Base-by-base conservation (phyloP, 2,113 vertebrate species). In the Passer domesticus region DNA sequence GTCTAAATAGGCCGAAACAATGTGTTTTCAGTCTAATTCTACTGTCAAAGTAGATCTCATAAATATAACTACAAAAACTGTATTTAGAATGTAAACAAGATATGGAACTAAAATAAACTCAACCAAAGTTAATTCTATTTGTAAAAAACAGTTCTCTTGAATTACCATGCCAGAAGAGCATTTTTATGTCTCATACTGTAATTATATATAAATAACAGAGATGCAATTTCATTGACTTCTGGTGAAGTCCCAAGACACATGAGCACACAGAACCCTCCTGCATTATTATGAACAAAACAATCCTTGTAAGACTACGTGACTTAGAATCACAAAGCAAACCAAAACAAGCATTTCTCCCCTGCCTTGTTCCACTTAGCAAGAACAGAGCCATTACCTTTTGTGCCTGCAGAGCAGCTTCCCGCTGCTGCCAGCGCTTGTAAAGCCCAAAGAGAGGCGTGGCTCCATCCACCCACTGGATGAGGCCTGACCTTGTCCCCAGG, bases 401-500 rank as follows among this genome's bases (percentile, higher is more conserved):
- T 62, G 98, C 98, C 95, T 99, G 99, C 47, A 99, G 96, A 67
- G 99, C 98, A 21, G 98, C 99, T 91, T 99, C 99, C 31, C 99
- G 97, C 90, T 99, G 99, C 83, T 99, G 99, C 99, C 99, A 99
- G 70, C 99, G 98, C 88, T 99, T 99, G 93, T 99, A 99, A 44
- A 99, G 99, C 27, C 99, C 99, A 92, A 99, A 99, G 2, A 99
- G 96, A 7, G 99, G 99, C 0, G 99, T 99, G 75, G 99, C 99
- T 77, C 99, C 99, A 52, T 99, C 99, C 76, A 99, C 99, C 99
- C 99, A 99, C 97, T 99, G 99, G 95, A 99, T 99, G 39, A 99
- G 98, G 25, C 99, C 99, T 0, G 99, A 99, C 7, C 99, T 97
- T 0, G 99, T 99, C n/a, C 99, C 99, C 17, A 99, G 97, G 0